Evolutionary conservation across 2,113 vertebrate genomes (phyloP).

Genomic region (Setophaga petechia): DNA sequence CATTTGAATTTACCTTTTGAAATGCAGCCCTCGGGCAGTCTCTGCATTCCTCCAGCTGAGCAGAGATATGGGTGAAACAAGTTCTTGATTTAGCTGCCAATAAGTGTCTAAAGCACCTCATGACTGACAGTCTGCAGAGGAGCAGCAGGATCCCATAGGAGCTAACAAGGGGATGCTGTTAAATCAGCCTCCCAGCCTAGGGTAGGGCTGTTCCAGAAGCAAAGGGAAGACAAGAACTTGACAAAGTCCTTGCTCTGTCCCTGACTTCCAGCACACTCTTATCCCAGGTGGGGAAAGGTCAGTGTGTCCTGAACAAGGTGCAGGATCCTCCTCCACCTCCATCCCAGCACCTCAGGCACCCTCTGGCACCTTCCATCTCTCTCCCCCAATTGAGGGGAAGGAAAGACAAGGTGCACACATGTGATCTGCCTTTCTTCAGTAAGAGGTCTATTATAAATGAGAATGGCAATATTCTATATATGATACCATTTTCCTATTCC

Average conservation of each 20-base stretch:
- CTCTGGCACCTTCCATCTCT: fast-evolving
- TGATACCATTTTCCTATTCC: neutral
- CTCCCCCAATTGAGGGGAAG: fast-evolving
- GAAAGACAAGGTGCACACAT: neutral
- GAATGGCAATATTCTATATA: neutral
- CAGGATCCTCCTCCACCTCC: neutral
- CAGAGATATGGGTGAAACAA: constrained; percentile 26
- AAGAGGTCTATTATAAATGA: neutral
- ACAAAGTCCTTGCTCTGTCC: neutral
- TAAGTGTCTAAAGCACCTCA: constrained; percentile 13
- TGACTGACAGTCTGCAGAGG: constrained; percentile 10
- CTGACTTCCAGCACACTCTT: neutral
- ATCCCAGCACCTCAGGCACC: neutral
- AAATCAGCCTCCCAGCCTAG: neutral
- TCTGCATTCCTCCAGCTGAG: neutral
- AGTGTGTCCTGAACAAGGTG: no score
- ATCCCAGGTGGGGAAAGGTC: neutral
- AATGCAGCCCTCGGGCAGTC: constrained; percentile 27
- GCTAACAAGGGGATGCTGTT: neutral
- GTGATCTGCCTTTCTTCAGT: neutral
- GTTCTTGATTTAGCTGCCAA: constrained; percentile 49
- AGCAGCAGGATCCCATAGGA: neutral
- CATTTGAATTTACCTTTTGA: constrained; percentile 49
- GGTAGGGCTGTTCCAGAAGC: neutral
- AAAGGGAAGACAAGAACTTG: neutral